Evolutionary conservation across 2,113 vertebrate species (phyloP), one percentile per base, ranked within the genome.

Genomic region (human (Homo sapiens)): DNA sequence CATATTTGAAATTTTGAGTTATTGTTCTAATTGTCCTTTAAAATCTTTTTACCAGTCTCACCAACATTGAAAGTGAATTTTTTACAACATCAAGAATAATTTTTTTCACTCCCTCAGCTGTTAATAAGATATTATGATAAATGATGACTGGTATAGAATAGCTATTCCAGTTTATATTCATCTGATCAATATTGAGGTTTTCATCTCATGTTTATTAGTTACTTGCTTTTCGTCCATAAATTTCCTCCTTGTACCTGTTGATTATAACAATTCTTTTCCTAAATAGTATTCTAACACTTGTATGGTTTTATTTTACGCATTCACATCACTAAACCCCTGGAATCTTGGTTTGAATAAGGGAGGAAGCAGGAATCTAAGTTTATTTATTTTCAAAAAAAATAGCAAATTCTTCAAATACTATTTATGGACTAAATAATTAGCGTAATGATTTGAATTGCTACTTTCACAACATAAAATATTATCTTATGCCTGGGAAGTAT

Each of bases 371-470:
- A 2, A 30, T 82, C 12, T 87, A 79, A 23, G 3, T 92, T 89
- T 87, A 72, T 79, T 91, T 66, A 85, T 80, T 94, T 94, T 72
- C 22, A 5, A 78, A 86, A 76, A 70, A 84, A 48, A 83, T 93
- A 92, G 20, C 8, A 87, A 89, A 66, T 82, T 86, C 35, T 93
- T 55, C n/a, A 14, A 76, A 32, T 55, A 48, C 38, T 75, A 50
- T 38, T 70, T 89, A 12, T 66, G 17, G 12, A 75, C 7, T 83
- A 80, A 89, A 89, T 87, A 79, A 78, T 83, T 89, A 83, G 50
- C 2, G 22, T n/a, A 48, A 16, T 79, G 25, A 73, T 87, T 90
- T 93, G 23, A 90, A 82, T 66, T n/a, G 48, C 32, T 30, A 55
- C 8, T 17, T 78, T 86, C 55, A 20, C 45, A 89, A 76, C 82